These are phyloP conservation scores for Tipula unca DNA, from an alignment of 2,888 invertebrate species.

Conservation along the genomic window DNA sequence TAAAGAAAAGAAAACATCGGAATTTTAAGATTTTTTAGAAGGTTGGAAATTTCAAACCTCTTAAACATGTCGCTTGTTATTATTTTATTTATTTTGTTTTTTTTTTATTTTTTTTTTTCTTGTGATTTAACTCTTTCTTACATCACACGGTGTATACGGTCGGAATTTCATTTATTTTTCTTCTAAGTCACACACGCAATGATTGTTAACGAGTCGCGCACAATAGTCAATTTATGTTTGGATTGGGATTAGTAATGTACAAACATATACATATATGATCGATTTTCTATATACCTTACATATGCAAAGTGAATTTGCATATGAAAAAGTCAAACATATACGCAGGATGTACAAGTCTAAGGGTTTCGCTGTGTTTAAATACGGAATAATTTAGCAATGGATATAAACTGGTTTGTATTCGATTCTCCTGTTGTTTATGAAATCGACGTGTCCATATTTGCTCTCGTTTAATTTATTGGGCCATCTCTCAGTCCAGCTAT, in stretches of 20 bases:
- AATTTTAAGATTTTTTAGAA: conserved; percentile 18
- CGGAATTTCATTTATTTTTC: not conserved
- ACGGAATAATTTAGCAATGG: too few species aligned
- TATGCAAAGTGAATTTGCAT: too few species aligned
- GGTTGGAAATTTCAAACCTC: conserved; percentile 19
- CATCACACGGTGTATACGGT: not conserved
- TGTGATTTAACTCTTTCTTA: conserved; percentile 14
- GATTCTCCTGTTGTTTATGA: too few species aligned
- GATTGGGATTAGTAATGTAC: not conserved
- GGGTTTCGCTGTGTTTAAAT: too few species aligned
- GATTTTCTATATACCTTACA: not conserved
- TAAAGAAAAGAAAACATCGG: conserved; percentile 15
- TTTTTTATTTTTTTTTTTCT: not conserved
- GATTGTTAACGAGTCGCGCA: conserved; percentile 8
- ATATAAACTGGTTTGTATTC: too few species aligned
- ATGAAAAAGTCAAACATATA: too few species aligned
- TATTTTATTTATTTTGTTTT: not conserved
- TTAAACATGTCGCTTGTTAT: conserved; percentile 17
- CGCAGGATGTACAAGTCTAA: too few species aligned
- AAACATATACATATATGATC: too few species aligned
- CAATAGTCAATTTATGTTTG: not conserved
- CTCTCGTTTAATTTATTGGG: too few species aligned
- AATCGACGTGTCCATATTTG: too few species aligned
- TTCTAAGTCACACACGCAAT: conserved; percentile 14
- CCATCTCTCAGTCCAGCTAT: too few species aligned